Conservation (phyloP, 2,113 vertebrate species). For the Grammomys dolichurus region DNA sequence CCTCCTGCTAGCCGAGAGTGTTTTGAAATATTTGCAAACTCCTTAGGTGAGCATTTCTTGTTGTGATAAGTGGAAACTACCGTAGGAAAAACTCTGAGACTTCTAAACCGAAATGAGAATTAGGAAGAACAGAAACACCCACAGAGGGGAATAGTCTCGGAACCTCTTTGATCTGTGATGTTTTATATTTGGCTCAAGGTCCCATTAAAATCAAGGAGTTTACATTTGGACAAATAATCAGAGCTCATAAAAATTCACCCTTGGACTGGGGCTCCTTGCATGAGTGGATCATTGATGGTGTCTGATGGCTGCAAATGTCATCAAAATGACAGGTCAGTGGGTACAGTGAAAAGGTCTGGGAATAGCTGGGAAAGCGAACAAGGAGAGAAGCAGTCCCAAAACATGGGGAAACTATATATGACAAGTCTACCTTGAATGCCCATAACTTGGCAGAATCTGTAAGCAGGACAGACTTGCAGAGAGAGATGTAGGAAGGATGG, state of each 20-base stretch:
- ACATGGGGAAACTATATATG: background rate
- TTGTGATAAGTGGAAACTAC: constrained; percentile 73
- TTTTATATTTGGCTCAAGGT: constrained; percentile 52
- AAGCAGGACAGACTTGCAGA: background rate
- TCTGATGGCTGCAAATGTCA: background rate
- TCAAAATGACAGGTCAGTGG: background rate
- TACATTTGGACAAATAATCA: constrained; percentile 61
- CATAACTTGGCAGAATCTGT: background rate
- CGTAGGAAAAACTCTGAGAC: background rate
- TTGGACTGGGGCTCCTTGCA: constrained; percentile 55
- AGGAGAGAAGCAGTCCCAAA: background rate
- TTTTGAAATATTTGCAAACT: constrained; percentile 71
- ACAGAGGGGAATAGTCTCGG: background rate
- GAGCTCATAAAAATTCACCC: constrained; percentile 64
- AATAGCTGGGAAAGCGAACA: background rate
- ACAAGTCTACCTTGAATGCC: background rate
- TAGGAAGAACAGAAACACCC: background rate
- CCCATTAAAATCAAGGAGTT: constrained; percentile 60
- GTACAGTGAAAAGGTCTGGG: background rate
- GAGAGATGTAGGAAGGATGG: background rate
- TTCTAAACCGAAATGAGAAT: background rate
- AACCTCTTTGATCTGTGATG: constrained; percentile 53
- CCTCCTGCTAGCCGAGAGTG: constrained; percentile 47
- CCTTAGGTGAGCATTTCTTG: constrained; percentile 71
- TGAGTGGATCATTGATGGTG: background rate